Evolutionary conservation across 2,888 invertebrate species (phyloP), one percentile per base, ranked within the genome.

Genomic region (Microctonus aethiopoides): DNA sequence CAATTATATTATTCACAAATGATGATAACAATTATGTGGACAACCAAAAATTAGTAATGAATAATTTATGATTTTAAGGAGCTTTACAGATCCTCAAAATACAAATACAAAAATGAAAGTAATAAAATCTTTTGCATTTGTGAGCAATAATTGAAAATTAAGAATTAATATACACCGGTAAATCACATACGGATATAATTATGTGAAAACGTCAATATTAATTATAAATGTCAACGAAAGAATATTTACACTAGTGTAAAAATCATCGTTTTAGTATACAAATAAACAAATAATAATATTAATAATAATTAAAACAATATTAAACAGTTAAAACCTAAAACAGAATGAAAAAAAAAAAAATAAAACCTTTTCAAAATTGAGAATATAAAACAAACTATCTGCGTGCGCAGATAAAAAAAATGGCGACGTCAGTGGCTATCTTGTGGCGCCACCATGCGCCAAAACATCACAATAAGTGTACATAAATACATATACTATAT

Each of bases 251-350:
- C 32, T 59, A 76, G 65, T 71, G 76, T 81, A 81, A 78, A 26
- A 78, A 74, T 74, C 67, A 76, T 72, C 78, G 79, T 80, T 80
- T 46, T 46, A 79, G 79, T 79, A 74, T 75, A 16, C 46, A 6
- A 16, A n/a, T 46, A n/a, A 56, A n/a, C 29, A 29, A 5, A 29
- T 29, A 24, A 26, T n/a, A 51, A 41, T 60, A 9, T 16, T 10
- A 2, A 46, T 7, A 57, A 34, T 13, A 46, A n/a, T 67, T 36
- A 26, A 54, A 54, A 54, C 11, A 26, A 10, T n/a, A 11, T 26
- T 13, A 11, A 26, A 26, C 24, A 54, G 0, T 6, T n/a, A n/a
- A n/a, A n/a, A n/a, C n/a, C n/a, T n/a, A n/a, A n/a, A n/a, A n/a
- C n/a, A n/a, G n/a, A n/a, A n/a, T n/a, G n/a, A n/a, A n/a, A n/a